Evolutionary conservation across 2,888 invertebrate species (phyloP).

Genomic region (Dicycla oo): DNA sequence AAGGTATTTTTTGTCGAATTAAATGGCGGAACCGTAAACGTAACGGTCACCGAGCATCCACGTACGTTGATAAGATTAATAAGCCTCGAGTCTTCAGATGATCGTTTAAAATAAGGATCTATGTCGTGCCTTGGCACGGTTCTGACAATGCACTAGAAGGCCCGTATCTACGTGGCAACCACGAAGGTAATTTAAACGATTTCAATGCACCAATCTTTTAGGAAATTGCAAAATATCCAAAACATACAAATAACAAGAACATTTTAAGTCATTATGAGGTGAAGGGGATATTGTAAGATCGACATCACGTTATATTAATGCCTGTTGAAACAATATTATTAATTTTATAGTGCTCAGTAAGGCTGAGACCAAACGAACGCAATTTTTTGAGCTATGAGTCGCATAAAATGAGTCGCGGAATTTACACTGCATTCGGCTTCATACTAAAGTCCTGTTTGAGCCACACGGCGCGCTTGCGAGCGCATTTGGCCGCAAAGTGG

Average conservation of each 20-base stretch:
- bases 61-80: conserved; percentile 23
- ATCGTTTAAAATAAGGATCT: conserved; percentile 19
- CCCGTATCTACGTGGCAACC: not conserved
- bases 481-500: no score
- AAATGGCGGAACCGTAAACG: conserved; percentile 36
- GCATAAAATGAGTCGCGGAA: no score
- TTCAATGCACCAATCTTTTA: not conserved
- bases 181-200: conserved; percentile 2
- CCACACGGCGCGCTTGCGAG: no score
- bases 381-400: no score
- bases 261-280: conserved; percentile 3
- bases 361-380: no score
- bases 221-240: conserved; percentile 20
- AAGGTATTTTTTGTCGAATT: conserved; percentile 40
- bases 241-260: conserved; percentile 12
- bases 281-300: conserved; percentile 34
- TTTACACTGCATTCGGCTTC: no score
- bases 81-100: conserved; percentile 12
- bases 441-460: no score
- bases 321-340: conserved; percentile 20
- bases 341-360: conserved; percentile 19
- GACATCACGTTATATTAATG: conserved; percentile 45
- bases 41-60: conserved; percentile 38
- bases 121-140: conserved; percentile 20
- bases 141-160: conserved; percentile 21